These are phyloP conservation scores for Poeciliopsis retropinna DNA, from an alignment of 2,113 vertebrate genomes.

Conservation along the genomic window DNA sequence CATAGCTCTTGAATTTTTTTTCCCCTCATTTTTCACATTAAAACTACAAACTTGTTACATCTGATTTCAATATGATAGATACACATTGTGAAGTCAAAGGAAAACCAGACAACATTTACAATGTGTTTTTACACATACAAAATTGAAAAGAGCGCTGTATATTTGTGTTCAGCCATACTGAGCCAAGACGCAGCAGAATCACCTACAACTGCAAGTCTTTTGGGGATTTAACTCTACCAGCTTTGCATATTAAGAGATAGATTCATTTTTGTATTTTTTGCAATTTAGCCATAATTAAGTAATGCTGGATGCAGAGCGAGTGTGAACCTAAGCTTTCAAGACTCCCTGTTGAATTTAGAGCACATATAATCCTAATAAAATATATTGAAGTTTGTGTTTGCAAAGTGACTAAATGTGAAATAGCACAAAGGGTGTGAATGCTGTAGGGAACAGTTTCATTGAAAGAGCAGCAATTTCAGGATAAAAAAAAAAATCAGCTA, in stretches of 20 bases:
- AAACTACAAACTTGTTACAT: not conserved
- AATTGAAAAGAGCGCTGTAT: not conserved
- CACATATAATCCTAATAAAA: not conserved
- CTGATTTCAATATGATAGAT: not conserved
- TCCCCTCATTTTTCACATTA: too few species aligned
- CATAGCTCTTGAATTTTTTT: too few species aligned
- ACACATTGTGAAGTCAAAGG: not conserved
- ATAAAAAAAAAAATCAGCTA: too few species aligned
- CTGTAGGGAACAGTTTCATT: too few species aligned
- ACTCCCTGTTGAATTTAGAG: not conserved
- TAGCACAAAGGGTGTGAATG: too few species aligned
- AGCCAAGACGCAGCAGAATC: not conserved
- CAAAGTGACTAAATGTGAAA: not conserved
- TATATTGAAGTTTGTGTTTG: not conserved
- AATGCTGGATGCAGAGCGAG: not conserved
- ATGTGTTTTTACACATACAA: not conserved
- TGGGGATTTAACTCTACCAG: too few species aligned
- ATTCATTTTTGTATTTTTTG: not conserved
- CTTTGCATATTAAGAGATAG: too few species aligned
- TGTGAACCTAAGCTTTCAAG: not conserved
- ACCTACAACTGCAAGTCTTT: not conserved
- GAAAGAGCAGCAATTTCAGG: too few species aligned
- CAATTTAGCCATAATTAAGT: not conserved
- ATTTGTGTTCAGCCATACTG: not conserved
- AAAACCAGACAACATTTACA: not conserved